phyloP scores from a whole-genome alignment of 1,140 invertebrate species.

The Pseudachorutes palmiensis region DNA sequence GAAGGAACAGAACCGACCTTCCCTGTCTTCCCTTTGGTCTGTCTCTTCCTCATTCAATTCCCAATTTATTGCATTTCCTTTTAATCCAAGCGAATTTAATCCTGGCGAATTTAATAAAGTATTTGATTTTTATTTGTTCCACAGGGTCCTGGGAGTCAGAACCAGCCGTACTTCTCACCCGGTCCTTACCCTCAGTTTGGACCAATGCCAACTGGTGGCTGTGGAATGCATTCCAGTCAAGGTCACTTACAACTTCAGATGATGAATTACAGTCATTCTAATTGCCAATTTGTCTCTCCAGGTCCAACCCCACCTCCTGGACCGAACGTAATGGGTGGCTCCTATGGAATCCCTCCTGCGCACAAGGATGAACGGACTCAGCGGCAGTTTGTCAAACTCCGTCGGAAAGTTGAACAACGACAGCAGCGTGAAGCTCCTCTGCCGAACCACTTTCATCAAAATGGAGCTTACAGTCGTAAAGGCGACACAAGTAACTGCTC shows the following conservation, averaged over 20 bases:
- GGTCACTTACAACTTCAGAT: neutral
- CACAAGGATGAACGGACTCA: slow-evolving; percentile 68
- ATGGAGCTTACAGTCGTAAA: slow-evolving; percentile 41
- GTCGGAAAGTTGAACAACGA: slow-evolving; percentile 61
- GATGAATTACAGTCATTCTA: no score
- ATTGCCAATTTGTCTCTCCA: slow-evolving; percentile 2
- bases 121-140: slow-evolving; percentile 13
- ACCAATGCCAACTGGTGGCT: slow-evolving; percentile 30
- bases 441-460: slow-evolving; percentile 30
- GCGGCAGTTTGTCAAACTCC: slow-evolving; percentile 62
- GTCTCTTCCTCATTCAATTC: no score
- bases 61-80: no score
- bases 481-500: slow-evolving; percentile 39
- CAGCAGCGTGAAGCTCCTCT: slow-evolving; percentile 40
- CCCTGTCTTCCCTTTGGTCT: no score
- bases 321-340: slow-evolving; percentile 17
- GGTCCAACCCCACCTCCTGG: slow-evolving; percentile 26
- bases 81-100: no score
- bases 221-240: slow-evolving; percentile 22
- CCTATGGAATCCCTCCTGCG: slow-evolving; percentile 43
- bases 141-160: slow-evolving; percentile 33
- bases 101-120: neutral
- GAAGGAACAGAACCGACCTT: no score
- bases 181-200: slow-evolving; percentile 32
- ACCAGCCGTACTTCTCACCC: slow-evolving; percentile 32